These are phyloP conservation scores for Paraescarpia echinospica DNA, from an alignment of 1,140 invertebrate species.

Conservation along the genomic window DNA sequence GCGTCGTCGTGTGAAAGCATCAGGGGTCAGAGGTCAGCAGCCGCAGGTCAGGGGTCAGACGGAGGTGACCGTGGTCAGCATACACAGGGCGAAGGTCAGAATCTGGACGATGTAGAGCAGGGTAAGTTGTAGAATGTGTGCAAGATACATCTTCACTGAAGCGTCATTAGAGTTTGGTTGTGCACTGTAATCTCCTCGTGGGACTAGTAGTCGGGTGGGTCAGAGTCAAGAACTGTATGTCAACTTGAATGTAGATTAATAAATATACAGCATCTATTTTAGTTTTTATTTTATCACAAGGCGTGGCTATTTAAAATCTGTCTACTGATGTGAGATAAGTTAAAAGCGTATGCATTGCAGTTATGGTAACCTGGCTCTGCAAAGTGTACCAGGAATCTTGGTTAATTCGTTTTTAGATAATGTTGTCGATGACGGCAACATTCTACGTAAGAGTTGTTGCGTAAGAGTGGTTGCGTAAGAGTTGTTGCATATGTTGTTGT, in stretches of 20 bases:
- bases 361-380: background rate
- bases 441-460: too few species aligned
- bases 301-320: background rate
- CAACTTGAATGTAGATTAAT: background rate
- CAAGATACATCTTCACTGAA: background rate
- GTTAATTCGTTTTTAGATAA: background rate
- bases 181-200: background rate
- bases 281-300: background rate
- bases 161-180: background rate
- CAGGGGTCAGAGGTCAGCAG: background rate
- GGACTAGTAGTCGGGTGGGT: too few species aligned
- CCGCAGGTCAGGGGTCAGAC: background rate
- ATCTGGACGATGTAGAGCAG: background rate
- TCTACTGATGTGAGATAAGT: background rate
- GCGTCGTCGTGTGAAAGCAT: background rate
- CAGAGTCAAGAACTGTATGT: background rate
- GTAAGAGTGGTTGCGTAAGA: too few species aligned
- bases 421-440: too few species aligned
- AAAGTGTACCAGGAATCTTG: background rate
- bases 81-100: background rate
- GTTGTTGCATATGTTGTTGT: too few species aligned
- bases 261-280: background rate
- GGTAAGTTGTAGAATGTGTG: background rate
- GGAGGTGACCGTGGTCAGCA: background rate
- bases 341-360: too few species aligned